Evolutionary conservation across 2,797 vertebrate species (phyloP).

Genomic region (Sarcophilus harrisii): DNA sequence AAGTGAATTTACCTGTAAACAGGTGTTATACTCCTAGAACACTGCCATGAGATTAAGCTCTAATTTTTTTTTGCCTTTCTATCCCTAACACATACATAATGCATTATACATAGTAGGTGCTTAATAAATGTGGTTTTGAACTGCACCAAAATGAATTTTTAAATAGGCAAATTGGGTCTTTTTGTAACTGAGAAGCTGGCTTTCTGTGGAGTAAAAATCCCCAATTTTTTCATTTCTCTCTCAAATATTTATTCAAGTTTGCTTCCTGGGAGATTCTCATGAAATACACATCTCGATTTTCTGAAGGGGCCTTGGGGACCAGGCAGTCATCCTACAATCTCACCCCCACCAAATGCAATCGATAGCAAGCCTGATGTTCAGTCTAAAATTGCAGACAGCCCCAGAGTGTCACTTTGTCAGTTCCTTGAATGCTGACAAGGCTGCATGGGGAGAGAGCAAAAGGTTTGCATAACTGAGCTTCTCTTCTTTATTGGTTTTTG

Average conservation of each 20-base stretch:
- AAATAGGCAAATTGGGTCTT: neutral
- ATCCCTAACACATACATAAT: neutral
- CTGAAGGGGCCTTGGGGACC: neutral
- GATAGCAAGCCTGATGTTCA: neutral
- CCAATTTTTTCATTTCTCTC: neutral
- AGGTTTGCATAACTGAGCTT: neutral
- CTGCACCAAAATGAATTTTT: neutral
- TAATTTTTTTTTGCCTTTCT: neutral
- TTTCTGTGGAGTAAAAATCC: neutral
- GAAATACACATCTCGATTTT: slow-evolving; percentile 14
- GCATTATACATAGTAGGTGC: neutral
- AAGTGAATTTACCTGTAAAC: neutral
- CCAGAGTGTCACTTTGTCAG: neutral
- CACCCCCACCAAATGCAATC: neutral
- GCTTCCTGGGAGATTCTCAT: neutral
- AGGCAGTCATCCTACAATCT: neutral
- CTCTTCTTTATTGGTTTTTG: neutral
- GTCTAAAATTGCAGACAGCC: neutral
- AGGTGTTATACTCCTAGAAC: neutral
- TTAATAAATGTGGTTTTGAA: neutral
- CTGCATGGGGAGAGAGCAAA: neutral
- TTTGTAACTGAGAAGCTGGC: neutral
- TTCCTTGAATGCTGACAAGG: neutral
- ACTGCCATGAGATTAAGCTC: neutral
- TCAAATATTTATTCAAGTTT: slow-evolving; percentile 3